Base-by-base conservation (phyloP, 2,888 invertebrate species). In the Tipula vernalis region DNA sequence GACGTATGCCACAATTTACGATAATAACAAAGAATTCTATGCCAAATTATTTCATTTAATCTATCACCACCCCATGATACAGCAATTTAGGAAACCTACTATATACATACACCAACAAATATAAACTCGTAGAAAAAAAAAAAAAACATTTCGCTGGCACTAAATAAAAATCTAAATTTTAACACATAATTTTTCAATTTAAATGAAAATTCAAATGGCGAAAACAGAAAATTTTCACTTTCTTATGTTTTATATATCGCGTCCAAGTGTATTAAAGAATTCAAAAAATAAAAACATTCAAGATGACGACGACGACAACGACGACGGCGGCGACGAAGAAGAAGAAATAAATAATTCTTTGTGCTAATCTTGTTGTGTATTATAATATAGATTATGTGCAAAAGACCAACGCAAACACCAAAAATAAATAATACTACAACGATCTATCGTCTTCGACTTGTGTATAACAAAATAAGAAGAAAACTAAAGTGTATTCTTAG, bases 141-240 rank as follows among this genome's bases (percentile, higher is more conserved):
- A 28, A 71, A 71, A 18, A 71, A 71, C 57, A 57, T 57, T 71
- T 71, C 10, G 28, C 71, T 71, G 71, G 71, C 71, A 71, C 71
- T 10, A 18, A 71, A 71, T 71, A 71, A 5, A n/a, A 71, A 71
- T 71, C 18, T 71, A 71, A 71, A 28, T 71, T 71, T 71, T 71
- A 71, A 71, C 71, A 71, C 71, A 71, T 71, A 71, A 71, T 71
- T 71, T 71, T 71, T 71, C 71, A 71, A 71, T 71, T 71, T 71
- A 71, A 71, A 71, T 71, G 71, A 71, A 71, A 71, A 51, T 51
- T 51, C 51, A 15, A 39, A 39, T 39, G 39, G 39, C 39, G 6
- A 51, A 51, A 51, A 51, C 51, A 6, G n/a, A 51, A 51, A 51
- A 71, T 71, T 71, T 71, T 71, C 71, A 71, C 71, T 71, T 71